Evolutionary conservation across 2,797 vertebrate genomes (phyloP).

Genomic region (Oceanodroma leucorhoa): DNA sequence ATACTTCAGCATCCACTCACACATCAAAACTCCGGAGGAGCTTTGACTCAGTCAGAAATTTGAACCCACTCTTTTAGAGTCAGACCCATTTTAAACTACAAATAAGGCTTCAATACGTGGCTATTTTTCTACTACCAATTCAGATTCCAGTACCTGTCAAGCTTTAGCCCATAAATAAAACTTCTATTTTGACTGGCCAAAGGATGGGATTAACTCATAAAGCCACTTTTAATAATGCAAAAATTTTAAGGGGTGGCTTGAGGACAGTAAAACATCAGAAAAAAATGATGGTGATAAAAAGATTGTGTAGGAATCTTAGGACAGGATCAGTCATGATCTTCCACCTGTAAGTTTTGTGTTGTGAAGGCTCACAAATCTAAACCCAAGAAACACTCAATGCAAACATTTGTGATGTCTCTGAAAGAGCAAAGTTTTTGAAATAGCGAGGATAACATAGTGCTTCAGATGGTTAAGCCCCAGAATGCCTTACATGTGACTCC

Average conservation of each 20-base stretch:
- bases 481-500: background rate
- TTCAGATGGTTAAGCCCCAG: background rate
- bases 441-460: background rate
- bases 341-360: background rate
- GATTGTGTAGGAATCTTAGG: background rate
- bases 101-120: background rate
- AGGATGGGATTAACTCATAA: background rate
- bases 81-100: background rate
- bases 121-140: slow-evolving; percentile 13
- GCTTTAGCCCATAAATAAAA: background rate
- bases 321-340: background rate
- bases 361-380: background rate
- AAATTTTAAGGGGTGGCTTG: background rate
- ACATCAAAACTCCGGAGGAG: background rate
- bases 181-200: background rate
- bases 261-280: background rate
- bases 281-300: background rate
- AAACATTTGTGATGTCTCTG: background rate
- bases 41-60: background rate
- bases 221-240: background rate
- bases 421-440: slow-evolving; percentile 40
- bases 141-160: background rate
- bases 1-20: background rate
- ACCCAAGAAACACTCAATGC: background rate
- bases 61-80: background rate